phyloP scores from a whole-genome alignment of 2,113 vertebrate species.

The Caranx melampygus region DNA sequence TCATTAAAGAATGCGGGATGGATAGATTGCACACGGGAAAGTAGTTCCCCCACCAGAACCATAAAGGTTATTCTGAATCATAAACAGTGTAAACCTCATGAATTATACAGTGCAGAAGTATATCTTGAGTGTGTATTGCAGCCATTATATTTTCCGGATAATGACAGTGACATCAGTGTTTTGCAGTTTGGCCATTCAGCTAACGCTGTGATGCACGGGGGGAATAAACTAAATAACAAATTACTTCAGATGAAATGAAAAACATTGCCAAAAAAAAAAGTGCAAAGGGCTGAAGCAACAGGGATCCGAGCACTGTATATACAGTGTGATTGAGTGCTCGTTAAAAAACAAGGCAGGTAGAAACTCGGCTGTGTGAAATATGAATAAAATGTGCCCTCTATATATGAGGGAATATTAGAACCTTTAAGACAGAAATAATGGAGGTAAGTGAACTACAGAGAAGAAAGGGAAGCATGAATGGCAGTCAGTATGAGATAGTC shows the following conservation, averaged over 20 bases:
- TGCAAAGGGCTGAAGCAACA: neutral
- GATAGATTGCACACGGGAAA: conserved; percentile 58
- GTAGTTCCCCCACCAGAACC: conserved; percentile 35
- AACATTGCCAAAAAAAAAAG: neutral
- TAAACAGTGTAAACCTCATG: conserved; percentile 38
- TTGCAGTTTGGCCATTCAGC: conserved; percentile 18
- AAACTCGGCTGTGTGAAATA: conserved; percentile 15
- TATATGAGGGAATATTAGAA: neutral
- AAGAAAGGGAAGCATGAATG: neutral
- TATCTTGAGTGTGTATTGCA: conserved; percentile 9
- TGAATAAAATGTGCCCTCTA: conserved; percentile 7
- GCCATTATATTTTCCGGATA: conserved; percentile 31
- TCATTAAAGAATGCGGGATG: conserved; percentile 74
- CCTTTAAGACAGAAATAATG: conserved; percentile 17
- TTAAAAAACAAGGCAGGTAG: neutral
- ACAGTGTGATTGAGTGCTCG: neutral
- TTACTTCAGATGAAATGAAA: conserved; percentile 5
- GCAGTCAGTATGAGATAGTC: conserved; percentile 25
- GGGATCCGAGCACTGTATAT: neutral
- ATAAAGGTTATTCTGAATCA: conserved; percentile 60
- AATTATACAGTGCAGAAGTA: conserved; percentile 29
- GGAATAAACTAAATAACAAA: conserved; percentile 7
- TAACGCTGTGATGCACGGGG: conserved; percentile 5
- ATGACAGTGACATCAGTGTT: conserved; percentile 24
- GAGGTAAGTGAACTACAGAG: conserved; percentile 25